Conservation (phyloP, 2,113 vertebrate species). For the Chloropsis hardwickii region DNA sequence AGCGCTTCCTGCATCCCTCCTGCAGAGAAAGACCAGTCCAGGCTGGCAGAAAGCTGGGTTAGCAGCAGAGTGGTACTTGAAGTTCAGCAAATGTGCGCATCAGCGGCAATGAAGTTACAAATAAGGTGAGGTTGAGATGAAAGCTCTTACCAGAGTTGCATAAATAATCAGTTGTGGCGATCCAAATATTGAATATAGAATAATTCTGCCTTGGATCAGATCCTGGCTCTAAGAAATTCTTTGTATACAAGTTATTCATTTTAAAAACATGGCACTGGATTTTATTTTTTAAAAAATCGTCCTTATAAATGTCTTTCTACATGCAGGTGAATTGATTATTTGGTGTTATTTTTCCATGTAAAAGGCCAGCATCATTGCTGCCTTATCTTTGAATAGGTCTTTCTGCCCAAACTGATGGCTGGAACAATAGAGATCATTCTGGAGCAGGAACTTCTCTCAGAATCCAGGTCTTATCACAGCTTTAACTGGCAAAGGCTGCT, state of each 20-base stretch:
- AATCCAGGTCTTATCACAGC: slow-evolving; percentile 73
- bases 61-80: background rate
- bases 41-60: background rate
- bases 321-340: slow-evolving; percentile 73
- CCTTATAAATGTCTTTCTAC: slow-evolving; percentile 81
- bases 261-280: background rate
- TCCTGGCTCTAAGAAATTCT: background rate
- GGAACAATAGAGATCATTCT: slow-evolving; percentile 77
- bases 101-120: background rate
- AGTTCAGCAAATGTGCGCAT: background rate
- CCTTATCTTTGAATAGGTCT: slow-evolving; percentile 78
- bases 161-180: background rate
- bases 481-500: slow-evolving; percentile 78
- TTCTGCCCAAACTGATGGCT: slow-evolving; percentile 76
- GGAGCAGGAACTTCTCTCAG: slow-evolving; percentile 63
- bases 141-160: background rate
- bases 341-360: slow-evolving; percentile 46
- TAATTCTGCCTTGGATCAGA: background rate
- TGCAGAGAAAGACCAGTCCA: too few species aligned
- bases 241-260: background rate
- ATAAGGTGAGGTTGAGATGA: background rate
- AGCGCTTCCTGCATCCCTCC: rapidly evolving
- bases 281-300: background rate
- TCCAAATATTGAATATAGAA: background rate
- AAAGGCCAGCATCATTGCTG: slow-evolving; percentile 53